Evolutionary conservation across 30 jellyfish, hydroid and myxozoan species (phyloP).

Genomic region (Nemopilema nomurai): DNA sequence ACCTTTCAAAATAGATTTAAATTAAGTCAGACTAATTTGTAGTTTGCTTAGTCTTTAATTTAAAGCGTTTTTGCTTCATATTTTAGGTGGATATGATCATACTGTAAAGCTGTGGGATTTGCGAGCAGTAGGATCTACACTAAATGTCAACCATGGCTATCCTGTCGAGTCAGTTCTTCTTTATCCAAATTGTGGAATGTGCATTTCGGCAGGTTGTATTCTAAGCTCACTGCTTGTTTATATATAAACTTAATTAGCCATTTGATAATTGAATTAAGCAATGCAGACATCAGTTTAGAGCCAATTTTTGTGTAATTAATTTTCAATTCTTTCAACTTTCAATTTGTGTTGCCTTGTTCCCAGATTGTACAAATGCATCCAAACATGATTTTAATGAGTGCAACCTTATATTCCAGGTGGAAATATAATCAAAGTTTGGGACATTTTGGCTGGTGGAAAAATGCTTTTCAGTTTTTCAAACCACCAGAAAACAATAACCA

Average conservation of each 20-base stretch:
- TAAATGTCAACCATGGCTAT: conserved; percentile 85
- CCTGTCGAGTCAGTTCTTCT: conserved; percentile 91
- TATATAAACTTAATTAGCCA: neutral
- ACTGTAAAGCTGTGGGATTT: conserved; percentile 92
- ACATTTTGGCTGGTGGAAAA: conserved; percentile 87
- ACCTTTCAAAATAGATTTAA: no score
- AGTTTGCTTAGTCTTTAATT: no score
- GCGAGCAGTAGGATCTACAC: conserved; percentile 51
- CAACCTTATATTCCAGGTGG: conserved; percentile 52
- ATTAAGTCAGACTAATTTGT: no score
- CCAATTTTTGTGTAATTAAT: no score
- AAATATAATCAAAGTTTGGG: conserved; percentile 94
- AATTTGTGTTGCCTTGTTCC: no score
- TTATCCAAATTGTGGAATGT: conserved; percentile 87
- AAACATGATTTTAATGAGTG: neutral
- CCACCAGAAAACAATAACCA: conserved; percentile 85
- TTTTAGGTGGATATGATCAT: conserved; percentile 92
- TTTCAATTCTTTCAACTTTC: no score
- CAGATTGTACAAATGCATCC: no score
- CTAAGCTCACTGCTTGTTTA: neutral
- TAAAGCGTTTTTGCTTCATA: no score
- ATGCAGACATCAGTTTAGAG: neutral
- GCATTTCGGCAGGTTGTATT: conserved; percentile 85
- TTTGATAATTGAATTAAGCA: neutral
- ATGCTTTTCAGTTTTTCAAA: conserved; percentile 76